These are phyloP conservation scores for Furcifer pardalis DNA, from an alignment of 2,797 vertebrate species.

Conservation along the genomic window DNA sequence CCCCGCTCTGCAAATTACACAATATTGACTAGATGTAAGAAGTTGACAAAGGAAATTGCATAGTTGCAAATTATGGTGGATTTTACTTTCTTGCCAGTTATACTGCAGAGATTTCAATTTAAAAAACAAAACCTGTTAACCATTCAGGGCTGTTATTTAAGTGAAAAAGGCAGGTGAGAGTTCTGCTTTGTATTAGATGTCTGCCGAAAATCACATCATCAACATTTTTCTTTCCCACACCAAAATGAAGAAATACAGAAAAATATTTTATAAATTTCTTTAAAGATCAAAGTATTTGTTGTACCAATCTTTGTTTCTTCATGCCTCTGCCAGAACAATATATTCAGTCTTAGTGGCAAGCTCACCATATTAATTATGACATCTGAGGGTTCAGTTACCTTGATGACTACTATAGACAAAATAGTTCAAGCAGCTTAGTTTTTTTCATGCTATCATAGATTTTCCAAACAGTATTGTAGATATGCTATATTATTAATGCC, in stretches of 20 bases:
- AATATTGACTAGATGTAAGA: conserved; percentile 58
- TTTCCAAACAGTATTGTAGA: conserved; percentile 34
- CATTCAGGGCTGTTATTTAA: conserved; percentile 59
- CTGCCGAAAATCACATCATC: conserved; percentile 69
- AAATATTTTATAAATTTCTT: conserved; percentile 70
- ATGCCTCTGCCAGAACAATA: conserved; percentile 50
- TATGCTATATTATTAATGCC: conserved; percentile 38
- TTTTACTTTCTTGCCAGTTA: conserved; percentile 56
- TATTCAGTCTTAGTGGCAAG: conserved; percentile 63
- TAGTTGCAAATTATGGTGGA: conserved; percentile 60
- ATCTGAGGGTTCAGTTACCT: conserved; percentile 70
- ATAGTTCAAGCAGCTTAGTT: conserved; percentile 50
- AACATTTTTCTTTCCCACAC: conserved; percentile 59
- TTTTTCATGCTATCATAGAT: conserved; percentile 54
- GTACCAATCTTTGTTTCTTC: conserved; percentile 62
- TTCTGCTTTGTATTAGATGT: conserved; percentile 73
- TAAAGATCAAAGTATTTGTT: conserved; percentile 65
- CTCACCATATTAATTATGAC: conserved; percentile 72
- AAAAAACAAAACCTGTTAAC: conserved; percentile 66
- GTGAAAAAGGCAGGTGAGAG: conserved; percentile 73
- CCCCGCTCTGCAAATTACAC: no score
- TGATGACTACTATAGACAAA: conserved; percentile 64
- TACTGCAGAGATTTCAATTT: conserved; percentile 61
- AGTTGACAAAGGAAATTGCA: conserved; percentile 61
- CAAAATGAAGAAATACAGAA: conserved; percentile 68